Evolutionary conservation across 2,797 vertebrate genomes (phyloP), one percentile per base, ranked within the genome.

Genomic region (Delichon dasypus): DNA sequence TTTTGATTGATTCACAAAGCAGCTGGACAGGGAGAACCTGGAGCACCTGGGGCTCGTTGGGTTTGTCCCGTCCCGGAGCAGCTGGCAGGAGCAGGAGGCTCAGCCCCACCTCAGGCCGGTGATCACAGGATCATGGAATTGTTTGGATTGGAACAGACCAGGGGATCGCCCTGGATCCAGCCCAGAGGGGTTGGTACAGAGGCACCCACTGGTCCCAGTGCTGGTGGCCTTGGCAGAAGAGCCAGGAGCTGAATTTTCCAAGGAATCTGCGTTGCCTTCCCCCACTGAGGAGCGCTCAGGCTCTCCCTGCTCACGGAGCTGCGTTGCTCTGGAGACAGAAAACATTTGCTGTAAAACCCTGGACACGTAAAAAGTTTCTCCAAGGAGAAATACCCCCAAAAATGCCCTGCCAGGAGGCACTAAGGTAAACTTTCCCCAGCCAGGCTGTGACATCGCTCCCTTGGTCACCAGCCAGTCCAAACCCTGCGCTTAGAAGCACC

Each of bases 241-340:
- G 7, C 38, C 44, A 34, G 67, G 79, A 86, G 40, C 34, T 30
- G 16, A 30, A 32, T 70, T 77, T 25, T 16, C 38, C 48, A 18
- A 20, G 61, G 67, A 68, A 58, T 8, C 21, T 77, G 25, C 17
- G 30, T 20, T 55, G 88, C 67, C 47, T 65, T 45, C 62, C 47
- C 53, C 8, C 9, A 0, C 2, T 2, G 61, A 32, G 83, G 38
- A 30, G 51, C 54, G 9, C 45, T 0, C 4, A 60, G 53, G 20
- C 30, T 74, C 30, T 45, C 40, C 71, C 66, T 61, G 73, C 54
- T 75, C 26, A 27, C 9, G 1, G 21, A 67, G 32, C 22, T 17
- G 10, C 11, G 88, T 60, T 95, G 92, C 65, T 95, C 86, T 65
- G 88, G 93, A 91, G 80, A 90, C 80, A 62, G 70, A 84, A 74